Conservation (phyloP, 2,113 vertebrate species). For the Ursus arctos region DNA sequence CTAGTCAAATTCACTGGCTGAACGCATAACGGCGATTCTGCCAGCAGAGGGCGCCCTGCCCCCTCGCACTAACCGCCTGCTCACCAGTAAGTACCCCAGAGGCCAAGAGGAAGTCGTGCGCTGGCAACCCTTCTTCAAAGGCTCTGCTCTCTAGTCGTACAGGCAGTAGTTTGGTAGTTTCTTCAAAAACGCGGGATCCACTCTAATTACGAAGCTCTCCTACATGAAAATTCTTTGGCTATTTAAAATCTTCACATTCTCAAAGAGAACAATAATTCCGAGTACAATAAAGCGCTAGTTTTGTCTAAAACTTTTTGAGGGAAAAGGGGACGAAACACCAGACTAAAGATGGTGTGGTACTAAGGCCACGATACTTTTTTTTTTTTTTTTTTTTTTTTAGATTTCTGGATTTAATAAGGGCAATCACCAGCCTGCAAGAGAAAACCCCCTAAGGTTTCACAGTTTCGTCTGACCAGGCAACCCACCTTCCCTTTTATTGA, state of each 20-base stretch:
- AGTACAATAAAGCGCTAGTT: neutral
- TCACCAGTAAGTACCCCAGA: neutral
- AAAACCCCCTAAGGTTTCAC: neutral
- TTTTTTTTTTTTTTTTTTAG: neutral
- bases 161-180: slow-evolving; percentile 61
- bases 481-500: neutral
- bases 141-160: slow-evolving; percentile 41
- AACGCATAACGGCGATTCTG: neutral
- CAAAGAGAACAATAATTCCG: slow-evolving; percentile 53
- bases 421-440: neutral
- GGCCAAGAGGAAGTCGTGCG: slow-evolving; percentile 47
- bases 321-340: neutral
- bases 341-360: neutral
- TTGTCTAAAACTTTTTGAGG: neutral
- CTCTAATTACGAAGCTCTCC: slow-evolving; percentile 28
- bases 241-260: slow-evolving; percentile 35
- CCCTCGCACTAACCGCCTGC: neutral
- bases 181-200: slow-evolving; percentile 62
- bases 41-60: slow-evolving; percentile 76
- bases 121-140: neutral
- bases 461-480: neutral
- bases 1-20: neutral
- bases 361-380: neutral
- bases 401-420: slow-evolving; percentile 47
- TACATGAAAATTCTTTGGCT: slow-evolving; percentile 27